Evolutionary conservation across 2,113 vertebrate genomes (phyloP).

Genomic region (Gymnarchus niloticus): DNA sequence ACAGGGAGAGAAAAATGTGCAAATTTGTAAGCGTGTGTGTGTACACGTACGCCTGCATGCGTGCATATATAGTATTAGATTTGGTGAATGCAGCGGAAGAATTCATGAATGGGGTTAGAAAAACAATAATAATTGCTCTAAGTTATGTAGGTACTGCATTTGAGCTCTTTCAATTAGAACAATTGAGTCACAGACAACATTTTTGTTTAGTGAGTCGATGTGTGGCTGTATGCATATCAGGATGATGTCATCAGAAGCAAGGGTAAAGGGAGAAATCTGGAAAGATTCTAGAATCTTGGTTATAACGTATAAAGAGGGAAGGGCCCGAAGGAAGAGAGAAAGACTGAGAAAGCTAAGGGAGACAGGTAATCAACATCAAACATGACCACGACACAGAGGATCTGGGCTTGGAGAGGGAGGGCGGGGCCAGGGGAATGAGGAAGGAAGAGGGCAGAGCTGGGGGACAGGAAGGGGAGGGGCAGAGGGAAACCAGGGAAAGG

Average conservation of each 20-base stretch:
- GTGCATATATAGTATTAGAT: neutral
- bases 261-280: constrained; percentile 53
- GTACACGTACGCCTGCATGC: neutral
- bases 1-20: neutral
- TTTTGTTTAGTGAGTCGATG: neutral
- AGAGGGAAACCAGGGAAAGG: constrained; percentile 67
- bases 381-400: constrained; percentile 83
- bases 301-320: constrained; percentile 44
- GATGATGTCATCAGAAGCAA: constrained; percentile 61
- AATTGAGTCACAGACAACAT: neutral
- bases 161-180: neutral
- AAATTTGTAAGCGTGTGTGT: neutral
- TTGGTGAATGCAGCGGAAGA: neutral
- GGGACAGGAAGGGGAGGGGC: constrained; percentile 18
- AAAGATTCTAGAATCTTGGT: constrained; percentile 66
- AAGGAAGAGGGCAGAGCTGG: constrained; percentile 56
- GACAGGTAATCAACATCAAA: constrained; percentile 75
- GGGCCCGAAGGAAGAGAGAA: constrained; percentile 41
- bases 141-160: neutral
- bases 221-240: constrained; percentile 4
- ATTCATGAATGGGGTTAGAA: neutral
- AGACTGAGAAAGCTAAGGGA: constrained; percentile 36
- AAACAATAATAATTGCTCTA: neutral
- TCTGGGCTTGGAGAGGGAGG: constrained; percentile 71
- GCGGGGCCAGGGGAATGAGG: constrained; percentile 40